Conservation (phyloP, 53 echinoderm and acorn worm species). For the Luidia sarsii region DNA sequence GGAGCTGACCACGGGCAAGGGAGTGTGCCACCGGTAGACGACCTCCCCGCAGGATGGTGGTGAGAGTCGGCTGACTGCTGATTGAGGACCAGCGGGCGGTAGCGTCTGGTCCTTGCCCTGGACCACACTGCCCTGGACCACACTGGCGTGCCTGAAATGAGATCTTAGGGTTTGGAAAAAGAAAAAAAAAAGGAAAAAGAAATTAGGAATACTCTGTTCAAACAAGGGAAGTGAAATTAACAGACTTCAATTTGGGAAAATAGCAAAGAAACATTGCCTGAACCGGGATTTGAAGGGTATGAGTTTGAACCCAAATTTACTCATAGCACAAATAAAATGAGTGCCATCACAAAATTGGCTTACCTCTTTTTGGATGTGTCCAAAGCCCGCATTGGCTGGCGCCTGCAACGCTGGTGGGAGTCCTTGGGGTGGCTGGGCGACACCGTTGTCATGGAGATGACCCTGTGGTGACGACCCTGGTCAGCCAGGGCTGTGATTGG, state of each 20-base stretch:
- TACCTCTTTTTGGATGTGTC: too few relatives aligned
- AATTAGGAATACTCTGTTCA: too few relatives aligned
- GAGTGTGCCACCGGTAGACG: conserved; percentile 31
- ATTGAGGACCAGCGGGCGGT: too few relatives aligned
- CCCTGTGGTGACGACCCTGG: conserved; percentile 6
- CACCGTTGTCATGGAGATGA: conserved; percentile 44
- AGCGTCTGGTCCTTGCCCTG: too few relatives aligned
- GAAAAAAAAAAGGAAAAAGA: too few relatives aligned
- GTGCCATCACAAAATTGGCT: too few relatives aligned
- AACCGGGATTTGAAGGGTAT: too few relatives aligned
- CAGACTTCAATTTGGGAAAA: too few relatives aligned
- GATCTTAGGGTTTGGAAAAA: background rate
- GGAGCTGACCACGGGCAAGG: conserved; percentile 19
- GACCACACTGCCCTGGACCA: background rate
- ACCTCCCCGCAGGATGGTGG: background rate
- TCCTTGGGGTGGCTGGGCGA: background rate
- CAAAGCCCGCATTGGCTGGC: conserved; percentile 66
- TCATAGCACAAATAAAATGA: too few relatives aligned
- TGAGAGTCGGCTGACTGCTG: background rate
- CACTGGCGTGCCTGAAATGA: conserved; percentile 14
- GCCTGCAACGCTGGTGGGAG: conserved; percentile 51
- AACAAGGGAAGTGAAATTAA: too few relatives aligned
- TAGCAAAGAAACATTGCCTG: too few relatives aligned
- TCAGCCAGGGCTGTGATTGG: background rate
- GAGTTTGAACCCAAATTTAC: too few relatives aligned